Percentiles rank a stretch among this genome's conserved stretches.
Conservation (phyloP, 1,140 invertebrate genomes). For the Polypedilum pembai region DNA sequence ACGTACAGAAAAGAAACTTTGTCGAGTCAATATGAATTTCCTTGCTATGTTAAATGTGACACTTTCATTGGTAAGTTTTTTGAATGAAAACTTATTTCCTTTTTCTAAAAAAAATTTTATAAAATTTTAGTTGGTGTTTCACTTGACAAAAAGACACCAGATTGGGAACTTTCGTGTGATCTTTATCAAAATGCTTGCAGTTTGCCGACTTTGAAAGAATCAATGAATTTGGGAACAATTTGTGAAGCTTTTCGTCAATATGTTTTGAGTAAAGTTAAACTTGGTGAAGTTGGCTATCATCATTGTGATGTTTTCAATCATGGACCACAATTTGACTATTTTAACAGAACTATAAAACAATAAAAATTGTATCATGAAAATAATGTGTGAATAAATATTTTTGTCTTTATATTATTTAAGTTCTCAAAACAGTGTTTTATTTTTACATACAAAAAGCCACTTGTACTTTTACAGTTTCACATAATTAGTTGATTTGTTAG, state of each 20-base stretch:
- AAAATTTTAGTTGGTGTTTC: not conserved
- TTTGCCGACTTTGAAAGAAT: not conserved
- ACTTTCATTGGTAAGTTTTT: not conserved
- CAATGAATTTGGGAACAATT: not conserved
- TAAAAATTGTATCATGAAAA: no score
- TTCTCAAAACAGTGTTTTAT: no score
- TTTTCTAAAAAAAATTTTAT: not conserved
- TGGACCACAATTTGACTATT: not conserved
- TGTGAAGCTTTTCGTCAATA: not conserved
- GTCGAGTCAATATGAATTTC: not conserved
- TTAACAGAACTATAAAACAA: not conserved
- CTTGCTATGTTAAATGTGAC: not conserved
- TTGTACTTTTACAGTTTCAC: no score
- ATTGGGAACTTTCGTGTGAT: not conserved
- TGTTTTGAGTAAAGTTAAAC: not conserved
- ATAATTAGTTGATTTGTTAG: no score
- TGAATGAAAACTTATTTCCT: no score
- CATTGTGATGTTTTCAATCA: not conserved
- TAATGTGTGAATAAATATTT: no score
- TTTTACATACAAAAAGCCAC: no score
- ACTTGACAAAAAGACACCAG: not conserved
- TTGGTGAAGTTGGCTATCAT: not conserved
- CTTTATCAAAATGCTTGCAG: not conserved
- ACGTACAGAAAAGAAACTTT: not conserved
- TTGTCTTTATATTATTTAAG: no score